A percentile compares a stretch with the other conserved stretches of the same genome.
These are phyloP conservation scores for Oreochromis aureus DNA, from an alignment of 2,113 vertebrate genomes.

Conservation along the genomic window DNA sequence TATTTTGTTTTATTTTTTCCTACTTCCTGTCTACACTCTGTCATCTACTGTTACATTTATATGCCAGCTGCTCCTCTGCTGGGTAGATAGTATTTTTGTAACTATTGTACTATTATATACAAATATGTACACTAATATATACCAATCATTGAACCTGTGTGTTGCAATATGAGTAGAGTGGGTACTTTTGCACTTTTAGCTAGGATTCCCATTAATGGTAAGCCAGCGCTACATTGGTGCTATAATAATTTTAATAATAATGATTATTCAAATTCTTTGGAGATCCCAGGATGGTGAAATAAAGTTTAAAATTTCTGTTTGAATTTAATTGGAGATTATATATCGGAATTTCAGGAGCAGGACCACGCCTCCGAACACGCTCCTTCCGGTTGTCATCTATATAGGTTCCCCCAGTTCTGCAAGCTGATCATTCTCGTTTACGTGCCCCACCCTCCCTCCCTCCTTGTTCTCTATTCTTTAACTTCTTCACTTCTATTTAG, in stretches of 20 bases:
- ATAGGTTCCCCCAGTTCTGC: no score
- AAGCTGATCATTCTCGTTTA: no score
- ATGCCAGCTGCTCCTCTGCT: not conserved
- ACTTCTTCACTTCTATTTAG: no score
- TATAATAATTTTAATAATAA: not conserved
- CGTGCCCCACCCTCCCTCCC: no score
- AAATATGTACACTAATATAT: not conserved
- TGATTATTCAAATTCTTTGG: not conserved
- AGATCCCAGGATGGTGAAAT: not conserved
- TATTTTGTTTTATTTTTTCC: not conserved
- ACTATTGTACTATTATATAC: not conserved
- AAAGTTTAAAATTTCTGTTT: not conserved
- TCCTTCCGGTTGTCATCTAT: no score
- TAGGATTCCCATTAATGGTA: not conserved
- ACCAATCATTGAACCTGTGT: not conserved
- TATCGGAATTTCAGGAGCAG: no score
- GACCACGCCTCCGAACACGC: no score
- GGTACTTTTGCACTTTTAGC: not conserved
- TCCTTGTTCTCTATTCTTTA: no score
- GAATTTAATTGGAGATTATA: not conserved
- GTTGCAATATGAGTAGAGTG: not conserved
- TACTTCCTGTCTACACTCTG: not conserved
- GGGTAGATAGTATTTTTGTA: not conserved
- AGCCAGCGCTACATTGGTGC: not conserved
- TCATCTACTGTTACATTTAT: not conserved